A percentile compares a stretch with the other conserved stretches of the same genome.
These are phyloP conservation scores for Calosoma granatense DNA, from an alignment of 1,140 invertebrate species.

Conservation along the genomic window DNA sequence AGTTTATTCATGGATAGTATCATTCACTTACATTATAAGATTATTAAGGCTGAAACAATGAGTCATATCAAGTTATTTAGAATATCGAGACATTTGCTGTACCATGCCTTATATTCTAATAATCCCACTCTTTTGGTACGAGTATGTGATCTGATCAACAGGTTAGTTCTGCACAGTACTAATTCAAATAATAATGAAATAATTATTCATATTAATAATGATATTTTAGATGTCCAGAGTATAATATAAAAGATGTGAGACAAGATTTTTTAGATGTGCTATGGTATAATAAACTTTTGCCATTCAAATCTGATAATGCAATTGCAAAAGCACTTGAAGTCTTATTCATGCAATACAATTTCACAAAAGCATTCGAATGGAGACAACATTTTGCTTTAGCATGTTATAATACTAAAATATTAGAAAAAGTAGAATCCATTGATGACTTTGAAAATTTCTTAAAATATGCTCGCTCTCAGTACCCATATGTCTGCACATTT, in stretches of 20 bases:
- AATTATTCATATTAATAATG: too few species aligned
- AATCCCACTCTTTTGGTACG: background rate
- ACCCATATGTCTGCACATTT: background rate
- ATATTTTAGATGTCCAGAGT: background rate
- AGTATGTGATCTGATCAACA: background rate
- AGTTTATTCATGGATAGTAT: background rate
- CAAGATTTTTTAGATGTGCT: background rate
- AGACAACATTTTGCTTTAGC: background rate
- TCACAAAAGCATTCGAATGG: background rate
- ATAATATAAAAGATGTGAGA: background rate
- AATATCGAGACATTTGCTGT: background rate
- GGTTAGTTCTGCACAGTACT: background rate
- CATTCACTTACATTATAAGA: background rate
- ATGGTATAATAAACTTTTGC: background rate
- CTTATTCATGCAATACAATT: too few species aligned
- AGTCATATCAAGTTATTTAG: background rate
- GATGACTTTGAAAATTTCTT: slow-evolving; percentile 12
- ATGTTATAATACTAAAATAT: background rate
- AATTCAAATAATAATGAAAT: background rate
- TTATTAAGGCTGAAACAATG: background rate
- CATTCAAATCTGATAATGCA: too few species aligned
- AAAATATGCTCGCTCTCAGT: slow-evolving; percentile 2
- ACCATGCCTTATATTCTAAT: background rate
- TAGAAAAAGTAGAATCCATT: slow-evolving; percentile 1
- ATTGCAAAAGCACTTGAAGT: too few species aligned